Evolutionary conservation across 2,888 invertebrate genomes (phyloP).

Genomic region (Melangyna quadrimaculata): DNA sequence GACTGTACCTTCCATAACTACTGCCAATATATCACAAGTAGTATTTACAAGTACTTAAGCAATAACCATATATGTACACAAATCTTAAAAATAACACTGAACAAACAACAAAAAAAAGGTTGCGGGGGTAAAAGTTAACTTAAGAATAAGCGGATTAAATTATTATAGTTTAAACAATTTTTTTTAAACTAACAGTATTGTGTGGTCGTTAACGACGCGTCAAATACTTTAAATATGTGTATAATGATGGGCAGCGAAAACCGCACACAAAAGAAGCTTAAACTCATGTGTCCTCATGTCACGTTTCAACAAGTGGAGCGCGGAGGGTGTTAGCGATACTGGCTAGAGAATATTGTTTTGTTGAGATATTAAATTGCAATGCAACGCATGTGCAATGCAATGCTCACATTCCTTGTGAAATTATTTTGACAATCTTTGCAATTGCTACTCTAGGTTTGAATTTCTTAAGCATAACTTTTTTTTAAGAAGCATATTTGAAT

Average conservation of each 20-base stretch:
- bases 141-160: slow-evolving; percentile 55
- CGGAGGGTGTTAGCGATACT: neutral
- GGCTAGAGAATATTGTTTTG: neutral
- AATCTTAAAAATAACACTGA: slow-evolving; percentile 24
- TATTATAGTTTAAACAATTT: slow-evolving; percentile 22
- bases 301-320: slow-evolving; percentile 30
- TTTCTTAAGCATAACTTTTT: neutral
- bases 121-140: slow-evolving; percentile 42
- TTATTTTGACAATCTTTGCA: neutral
- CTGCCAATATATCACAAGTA: neutral
- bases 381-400: neutral
- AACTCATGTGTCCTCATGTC: slow-evolving; percentile 15
- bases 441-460: neutral
- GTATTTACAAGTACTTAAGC: slow-evolving; percentile 41
- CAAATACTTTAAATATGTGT: slow-evolving; percentile 17
- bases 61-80: slow-evolving; percentile 54
- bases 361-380: slow-evolving; percentile 32
- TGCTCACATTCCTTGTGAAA: neutral
- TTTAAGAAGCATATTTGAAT: neutral
- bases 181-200: slow-evolving; percentile 16
- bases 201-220: slow-evolving; percentile 4
- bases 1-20: neutral
- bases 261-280: slow-evolving; percentile 27
- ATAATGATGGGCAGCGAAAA: slow-evolving; percentile 4
- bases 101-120: neutral